Percentiles rank a stretch among this genome's conserved stretches.
Conservation (phyloP, 2,113 vertebrate genomes). For the Bettongia penicillata region DNA sequence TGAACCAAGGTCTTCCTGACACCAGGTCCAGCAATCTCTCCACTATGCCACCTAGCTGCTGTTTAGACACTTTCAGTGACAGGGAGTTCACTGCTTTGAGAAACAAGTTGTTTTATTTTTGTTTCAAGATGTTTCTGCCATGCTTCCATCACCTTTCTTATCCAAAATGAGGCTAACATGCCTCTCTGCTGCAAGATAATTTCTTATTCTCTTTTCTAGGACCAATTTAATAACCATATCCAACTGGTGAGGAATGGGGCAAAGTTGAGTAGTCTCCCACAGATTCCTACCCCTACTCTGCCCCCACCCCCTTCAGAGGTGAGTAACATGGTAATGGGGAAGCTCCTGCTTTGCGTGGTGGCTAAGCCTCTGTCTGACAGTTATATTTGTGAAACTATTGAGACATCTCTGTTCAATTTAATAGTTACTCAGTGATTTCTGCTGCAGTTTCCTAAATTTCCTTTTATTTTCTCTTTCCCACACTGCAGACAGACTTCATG, state of each 20-base stretch:
- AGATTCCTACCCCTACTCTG: slow-evolving; percentile 87
- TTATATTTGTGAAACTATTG: slow-evolving; percentile 17
- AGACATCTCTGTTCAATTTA: neutral
- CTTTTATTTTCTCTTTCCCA: slow-evolving; percentile 54
- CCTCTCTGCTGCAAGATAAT: neutral
- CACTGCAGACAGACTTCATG: slow-evolving; percentile 86
- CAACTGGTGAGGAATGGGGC: slow-evolving; percentile 89
- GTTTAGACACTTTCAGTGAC: neutral
- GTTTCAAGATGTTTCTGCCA: neutral
- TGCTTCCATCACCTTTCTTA: neutral
- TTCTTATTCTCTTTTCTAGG: slow-evolving; percentile 75
- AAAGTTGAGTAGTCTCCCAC: slow-evolving; percentile 89
- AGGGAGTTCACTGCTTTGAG: neutral
- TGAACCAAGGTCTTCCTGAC: neutral
- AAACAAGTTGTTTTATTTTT: neutral
- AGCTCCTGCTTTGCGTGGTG: neutral
- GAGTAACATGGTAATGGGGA: slow-evolving; percentile 45
- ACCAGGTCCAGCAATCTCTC: neutral
- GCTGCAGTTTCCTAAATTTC: slow-evolving; percentile 51
- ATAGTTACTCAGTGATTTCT: slow-evolving; percentile 33
- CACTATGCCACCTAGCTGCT: neutral
- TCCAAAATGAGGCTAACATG: neutral
- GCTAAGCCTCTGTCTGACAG: neutral
- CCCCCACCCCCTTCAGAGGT: slow-evolving; percentile 89
- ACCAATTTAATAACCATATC: slow-evolving; percentile 89